Conservation (phyloP, 2,888 invertebrate genomes). For the Drosophila stalkeri region DNA sequence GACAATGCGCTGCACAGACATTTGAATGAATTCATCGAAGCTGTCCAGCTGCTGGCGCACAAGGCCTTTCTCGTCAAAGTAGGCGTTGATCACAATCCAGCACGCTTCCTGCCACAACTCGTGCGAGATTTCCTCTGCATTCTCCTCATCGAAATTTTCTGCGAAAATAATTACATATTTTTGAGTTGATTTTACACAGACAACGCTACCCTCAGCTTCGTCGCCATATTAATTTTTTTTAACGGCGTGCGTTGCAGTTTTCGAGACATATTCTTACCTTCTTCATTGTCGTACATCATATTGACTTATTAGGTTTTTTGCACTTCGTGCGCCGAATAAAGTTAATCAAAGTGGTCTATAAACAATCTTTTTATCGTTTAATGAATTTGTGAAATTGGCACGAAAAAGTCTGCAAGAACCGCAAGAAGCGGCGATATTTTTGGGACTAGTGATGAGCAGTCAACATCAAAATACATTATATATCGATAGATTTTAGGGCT, state of each 20-base stretch:
- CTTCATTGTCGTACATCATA: constrained; percentile 85
- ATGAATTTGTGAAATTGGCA: constrained; percentile 31
- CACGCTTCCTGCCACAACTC: constrained; percentile 99
- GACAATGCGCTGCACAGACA: constrained; percentile 99
- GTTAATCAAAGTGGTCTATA: background rate
- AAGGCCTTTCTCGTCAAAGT: constrained; percentile 99
- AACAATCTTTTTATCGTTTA: background rate
- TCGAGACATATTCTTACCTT: constrained; percentile 73
- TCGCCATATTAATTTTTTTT: constrained; percentile 67
- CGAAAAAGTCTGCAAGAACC: constrained; percentile 29
- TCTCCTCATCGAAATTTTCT: constrained; percentile 91
- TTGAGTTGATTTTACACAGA: background rate
- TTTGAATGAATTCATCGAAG: constrained; percentile 99
- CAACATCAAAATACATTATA: background rate
- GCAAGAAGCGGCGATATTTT: constrained; percentile 52
- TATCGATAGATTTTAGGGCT: constrained; percentile 13
- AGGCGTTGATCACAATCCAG: constrained; percentile 99
- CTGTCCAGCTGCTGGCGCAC: constrained; percentile 99
- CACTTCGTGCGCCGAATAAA: constrained; percentile 33
- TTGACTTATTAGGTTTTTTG: constrained; percentile 41
- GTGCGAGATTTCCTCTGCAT: constrained; percentile 97
- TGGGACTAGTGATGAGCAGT: constrained; percentile 30
- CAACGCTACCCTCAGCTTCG: constrained; percentile 40
- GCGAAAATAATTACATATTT: constrained; percentile 12
- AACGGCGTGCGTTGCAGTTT: constrained; percentile 32